Evolutionary conservation across 1,140 invertebrate species (phyloP).

Genomic region (Kradibia gibbosae): DNA sequence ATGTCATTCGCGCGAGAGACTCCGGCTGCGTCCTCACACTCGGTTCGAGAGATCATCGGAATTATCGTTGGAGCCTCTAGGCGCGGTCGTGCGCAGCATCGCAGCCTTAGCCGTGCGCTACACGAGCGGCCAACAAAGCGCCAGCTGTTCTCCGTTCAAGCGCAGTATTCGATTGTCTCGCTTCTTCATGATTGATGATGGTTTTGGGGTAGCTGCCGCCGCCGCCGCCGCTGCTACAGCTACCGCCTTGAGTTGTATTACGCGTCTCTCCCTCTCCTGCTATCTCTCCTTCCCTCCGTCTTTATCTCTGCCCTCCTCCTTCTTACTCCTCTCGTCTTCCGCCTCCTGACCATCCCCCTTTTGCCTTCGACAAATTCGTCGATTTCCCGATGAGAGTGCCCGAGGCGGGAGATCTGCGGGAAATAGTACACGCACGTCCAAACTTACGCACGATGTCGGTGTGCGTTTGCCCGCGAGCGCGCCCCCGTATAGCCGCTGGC

Average conservation of each 20-base stretch:
- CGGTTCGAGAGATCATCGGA: conserved; percentile 4
- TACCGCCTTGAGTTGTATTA: conserved; percentile 52
- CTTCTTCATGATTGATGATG: conserved; percentile 73
- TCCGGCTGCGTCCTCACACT: neutral
- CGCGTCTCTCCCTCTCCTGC: conserved; percentile 45
- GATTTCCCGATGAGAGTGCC: conserved; percentile 6
- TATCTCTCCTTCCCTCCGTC: conserved; percentile 58
- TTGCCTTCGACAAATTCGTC: conserved; percentile 39
- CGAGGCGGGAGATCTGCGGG: neutral
- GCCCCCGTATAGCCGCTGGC: neutral
- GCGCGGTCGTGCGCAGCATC: neutral
- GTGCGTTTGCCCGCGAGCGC: neutral
- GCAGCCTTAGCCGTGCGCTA: neutral
- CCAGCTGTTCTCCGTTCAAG: conserved; percentile 71
- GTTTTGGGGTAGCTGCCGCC: conserved; percentile 66
- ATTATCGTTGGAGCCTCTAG: neutral
- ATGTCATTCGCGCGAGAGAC: neutral
- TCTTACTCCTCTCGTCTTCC: conserved; percentile 59
- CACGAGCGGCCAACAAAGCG: conserved; percentile 66
- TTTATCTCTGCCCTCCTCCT: conserved; percentile 59
- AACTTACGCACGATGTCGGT: no score
- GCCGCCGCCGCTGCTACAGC: neutral
- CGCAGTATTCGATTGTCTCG: conserved; percentile 72
- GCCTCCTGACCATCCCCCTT: conserved; percentile 56
- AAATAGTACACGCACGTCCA: neutral